phyloP scores from a whole-genome alignment of 2,888 invertebrate species.

The Orchestes rusci region DNA sequence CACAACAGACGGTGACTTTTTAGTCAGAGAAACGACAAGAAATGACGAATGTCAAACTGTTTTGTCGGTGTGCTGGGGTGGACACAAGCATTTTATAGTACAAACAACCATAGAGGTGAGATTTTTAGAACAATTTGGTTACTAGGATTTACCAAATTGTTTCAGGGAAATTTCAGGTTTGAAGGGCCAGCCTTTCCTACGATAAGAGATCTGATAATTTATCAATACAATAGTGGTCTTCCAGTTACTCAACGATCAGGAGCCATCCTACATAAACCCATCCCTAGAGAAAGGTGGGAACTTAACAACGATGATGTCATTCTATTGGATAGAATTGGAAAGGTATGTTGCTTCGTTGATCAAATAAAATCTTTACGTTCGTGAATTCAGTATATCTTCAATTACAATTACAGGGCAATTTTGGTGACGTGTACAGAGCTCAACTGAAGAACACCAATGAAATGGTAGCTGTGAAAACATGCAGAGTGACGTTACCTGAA shows the following conservation, averaged over 20 bases:
- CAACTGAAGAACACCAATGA: constrained; percentile 72
- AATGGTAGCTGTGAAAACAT: constrained; percentile 94
- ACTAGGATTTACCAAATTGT: constrained; percentile 17
- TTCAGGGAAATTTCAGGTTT: constrained; percentile 83
- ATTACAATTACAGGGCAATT: constrained; percentile 89
- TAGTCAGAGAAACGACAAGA: constrained; percentile 87
- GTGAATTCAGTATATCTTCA: too few species aligned
- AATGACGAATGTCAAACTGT: constrained; percentile 91
- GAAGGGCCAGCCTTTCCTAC: constrained; percentile 92
- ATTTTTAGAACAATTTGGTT: too few species aligned
- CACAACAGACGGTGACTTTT: constrained; percentile 88
- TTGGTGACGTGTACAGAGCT: constrained; percentile 95
- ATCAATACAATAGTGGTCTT: constrained; percentile 78
- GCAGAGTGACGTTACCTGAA: constrained; percentile 86
- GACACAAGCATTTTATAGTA: constrained; percentile 95
- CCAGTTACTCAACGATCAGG: constrained; percentile 91
- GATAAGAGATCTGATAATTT: constrained; percentile 83
- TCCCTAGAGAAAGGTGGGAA: constrained; percentile 89
- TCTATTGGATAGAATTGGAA: constrained; percentile 86
- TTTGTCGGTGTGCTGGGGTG: constrained; percentile 91
- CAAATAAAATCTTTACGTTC: constrained; percentile 27
- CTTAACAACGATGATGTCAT: constrained; percentile 92
- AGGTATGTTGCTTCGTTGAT: too few species aligned
- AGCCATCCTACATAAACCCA: constrained; percentile 77
- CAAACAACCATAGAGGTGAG: constrained; percentile 85